These are phyloP conservation scores for Drosophila sordidapex DNA, from an alignment of 2,888 invertebrate genomes.

Conservation along the genomic window DNA sequence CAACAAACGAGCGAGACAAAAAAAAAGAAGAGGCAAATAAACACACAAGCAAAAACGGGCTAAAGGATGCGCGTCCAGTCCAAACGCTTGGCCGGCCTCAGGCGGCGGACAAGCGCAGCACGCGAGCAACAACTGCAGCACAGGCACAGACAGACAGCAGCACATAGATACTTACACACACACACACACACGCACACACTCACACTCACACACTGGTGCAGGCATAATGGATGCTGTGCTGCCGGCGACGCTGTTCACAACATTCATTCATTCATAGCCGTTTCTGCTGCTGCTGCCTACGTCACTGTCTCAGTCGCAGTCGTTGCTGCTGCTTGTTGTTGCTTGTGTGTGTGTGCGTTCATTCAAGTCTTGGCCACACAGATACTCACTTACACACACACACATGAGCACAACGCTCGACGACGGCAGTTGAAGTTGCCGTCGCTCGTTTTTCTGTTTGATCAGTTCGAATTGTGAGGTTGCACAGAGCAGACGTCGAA, in stretches of 20 bases:
- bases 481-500: conserved; percentile 71
- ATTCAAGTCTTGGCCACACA: conserved; percentile 59
- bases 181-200: conserved; percentile 12
- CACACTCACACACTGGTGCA: conserved; percentile 13
- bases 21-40: conserved; percentile 37
- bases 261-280: conserved; percentile 69
- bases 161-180: conserved; percentile 19
- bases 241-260: conserved; percentile 44
- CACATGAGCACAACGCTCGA: conserved; percentile 17
- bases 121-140: conserved; percentile 55
- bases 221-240: conserved; percentile 66
- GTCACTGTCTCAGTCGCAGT: conserved; percentile 17
- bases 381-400: conserved; percentile 33
- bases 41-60: conserved; percentile 61
- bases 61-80: conserved; percentile 63
- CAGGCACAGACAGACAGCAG: conserved; percentile 26
- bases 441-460: conserved; percentile 79
- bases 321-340: conserved; percentile 5
- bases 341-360: conserved; percentile 34
- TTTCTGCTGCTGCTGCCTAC: conserved; percentile 17
- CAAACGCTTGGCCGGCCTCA: conserved; percentile 34
- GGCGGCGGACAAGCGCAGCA: conserved; percentile 66
- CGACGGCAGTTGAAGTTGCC: conserved; percentile 39
- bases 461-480: conserved; percentile 85
- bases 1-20: conserved; percentile 41